These are phyloP conservation scores for Archips crataeganus DNA, from an alignment of 2,888 invertebrate genomes.

Conservation along the genomic window DNA sequence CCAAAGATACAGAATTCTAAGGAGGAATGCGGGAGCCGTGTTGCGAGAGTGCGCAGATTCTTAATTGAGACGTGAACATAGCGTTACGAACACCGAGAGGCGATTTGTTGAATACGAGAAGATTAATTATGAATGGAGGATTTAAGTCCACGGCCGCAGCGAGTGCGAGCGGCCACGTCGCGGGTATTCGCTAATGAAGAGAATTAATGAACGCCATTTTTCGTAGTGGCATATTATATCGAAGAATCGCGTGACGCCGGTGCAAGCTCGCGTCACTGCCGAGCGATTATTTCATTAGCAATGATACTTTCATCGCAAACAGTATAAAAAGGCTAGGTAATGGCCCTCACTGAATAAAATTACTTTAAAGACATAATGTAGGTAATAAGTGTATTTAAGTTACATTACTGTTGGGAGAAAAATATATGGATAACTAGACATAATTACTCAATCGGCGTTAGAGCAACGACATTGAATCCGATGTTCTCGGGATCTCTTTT, in stretches of 20 bases:
- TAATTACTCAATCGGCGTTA: constrained; percentile 83
- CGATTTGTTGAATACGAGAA: constrained; percentile 74
- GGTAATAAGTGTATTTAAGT: constrained; percentile 34
- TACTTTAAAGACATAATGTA: constrained; percentile 33
- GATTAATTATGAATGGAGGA: constrained; percentile 78
- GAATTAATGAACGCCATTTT: constrained; percentile 72
- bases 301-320: constrained; percentile 42
- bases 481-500: constrained; percentile 93
- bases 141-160: constrained; percentile 63
- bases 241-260: constrained; percentile 66
- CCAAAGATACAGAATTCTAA: constrained; percentile 84
- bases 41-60: constrained; percentile 73
- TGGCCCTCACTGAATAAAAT: constrained; percentile 27
- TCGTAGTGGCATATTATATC: constrained; percentile 61
- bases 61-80: constrained; percentile 80
- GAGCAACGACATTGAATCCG: constrained; percentile 94
- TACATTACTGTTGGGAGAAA: constrained; percentile 20
- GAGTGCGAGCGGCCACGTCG: constrained; percentile 55
- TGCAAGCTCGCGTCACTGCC: constrained; percentile 55
- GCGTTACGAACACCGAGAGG: constrained; percentile 64
- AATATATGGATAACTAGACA: constrained; percentile 10
- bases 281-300: constrained; percentile 57
- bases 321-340: constrained; percentile 28
- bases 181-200: constrained; percentile 68
- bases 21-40: constrained; percentile 80